Evolutionary conservation across 1,140 invertebrate genomes (phyloP), one percentile per base, ranked within the genome.

Genomic region (Tetragnatha versicolor): DNA sequence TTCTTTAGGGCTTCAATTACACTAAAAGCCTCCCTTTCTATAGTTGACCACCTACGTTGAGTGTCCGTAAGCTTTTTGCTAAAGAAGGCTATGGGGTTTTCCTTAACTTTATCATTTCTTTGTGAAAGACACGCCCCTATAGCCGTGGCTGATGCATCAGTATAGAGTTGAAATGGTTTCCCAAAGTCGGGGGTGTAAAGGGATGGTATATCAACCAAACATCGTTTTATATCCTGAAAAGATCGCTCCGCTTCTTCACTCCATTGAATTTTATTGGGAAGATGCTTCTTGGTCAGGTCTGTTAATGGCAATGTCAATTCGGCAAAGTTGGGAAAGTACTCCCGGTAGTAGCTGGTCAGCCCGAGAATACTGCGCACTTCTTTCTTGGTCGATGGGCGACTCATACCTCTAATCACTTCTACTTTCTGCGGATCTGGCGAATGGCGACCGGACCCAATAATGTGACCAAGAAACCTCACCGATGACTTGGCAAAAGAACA

Each of bases 41-140:
- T 60, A 2, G 17, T 29, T 12, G 27, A 17, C 1, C 25, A 60
- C n/a, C 33, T 60, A n/a, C n/a, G 17, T 60, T 60, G 55, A 25
- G 3, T 22, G 1, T 29, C 1, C 10, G 3, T 60, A 66, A 61
- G 66, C 20, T 39, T 31, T 39, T 51, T 49, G 10, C 27, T 58
- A 1, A 63, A 81, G 66, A 83, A 84, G 0, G 81, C 83, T 9
- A 84, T 79, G 2, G 82, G 81, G 25, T 70, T 27, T 42, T 83
- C 39, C 58, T 83, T 60, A 3, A 83, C 82, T 29, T 84, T 79
- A 9, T 82, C 51, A 14, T 81, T 75, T 5, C 25, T 29, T 82
- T 88, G 87, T 25, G 84, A 83, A 22, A 88, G 51, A 6, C 86
- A 83, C 6, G 85, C 87, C 7, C 85, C 86, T 47, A 88, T 65